Percentiles rank a stretch among this genome's conserved stretches.
Conservation (phyloP, 2,113 vertebrate genomes). For the Rhinogobius similis region DNA sequence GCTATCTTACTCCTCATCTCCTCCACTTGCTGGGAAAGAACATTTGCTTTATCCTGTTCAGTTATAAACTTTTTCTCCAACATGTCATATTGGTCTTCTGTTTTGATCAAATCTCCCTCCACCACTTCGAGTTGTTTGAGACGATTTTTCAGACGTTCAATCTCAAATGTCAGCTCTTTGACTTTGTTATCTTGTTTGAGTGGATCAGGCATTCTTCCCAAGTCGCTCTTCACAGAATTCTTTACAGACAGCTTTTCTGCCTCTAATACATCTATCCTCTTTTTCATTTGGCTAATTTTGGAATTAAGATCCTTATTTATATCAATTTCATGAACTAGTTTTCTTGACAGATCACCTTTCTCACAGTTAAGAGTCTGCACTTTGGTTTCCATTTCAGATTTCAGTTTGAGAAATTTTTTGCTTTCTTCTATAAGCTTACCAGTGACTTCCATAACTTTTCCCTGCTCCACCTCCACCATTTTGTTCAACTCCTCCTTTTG, state of each 20-base stretch:
- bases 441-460: slow-evolving; percentile 94
- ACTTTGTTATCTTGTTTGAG: slow-evolving; percentile 84
- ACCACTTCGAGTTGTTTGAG: slow-evolving; percentile 93
- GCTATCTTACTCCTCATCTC: slow-evolving; percentile 92
- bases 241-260: slow-evolving; percentile 81
- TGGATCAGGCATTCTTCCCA: slow-evolving; percentile 61
- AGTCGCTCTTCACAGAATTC: slow-evolving; percentile 76
- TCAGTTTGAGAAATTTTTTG: slow-evolving; percentile 93
- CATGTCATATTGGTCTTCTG: slow-evolving; percentile 94
- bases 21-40: slow-evolving; percentile 91
- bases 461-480: slow-evolving; percentile 89
- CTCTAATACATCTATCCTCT: slow-evolving; percentile 85
- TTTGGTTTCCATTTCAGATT: slow-evolving; percentile 95
- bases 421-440: slow-evolving; percentile 97
- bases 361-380: slow-evolving; percentile 85
- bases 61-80: slow-evolving; percentile 91
- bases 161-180: slow-evolving; percentile 89
- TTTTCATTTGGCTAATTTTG: slow-evolving; percentile 85
- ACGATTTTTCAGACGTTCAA: slow-evolving; percentile 89
- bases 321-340: slow-evolving; percentile 84
- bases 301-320: slow-evolving; percentile 85
- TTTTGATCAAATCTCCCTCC: slow-evolving; percentile 95
- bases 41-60: slow-evolving; percentile 93
- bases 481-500: slow-evolving; percentile 87
- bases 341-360: slow-evolving; percentile 84